These are phyloP conservation scores for Heliocidaris tuberculata DNA, from an alignment of 35 echinoderm and acorn worm species.

Conservation along the genomic window DNA sequence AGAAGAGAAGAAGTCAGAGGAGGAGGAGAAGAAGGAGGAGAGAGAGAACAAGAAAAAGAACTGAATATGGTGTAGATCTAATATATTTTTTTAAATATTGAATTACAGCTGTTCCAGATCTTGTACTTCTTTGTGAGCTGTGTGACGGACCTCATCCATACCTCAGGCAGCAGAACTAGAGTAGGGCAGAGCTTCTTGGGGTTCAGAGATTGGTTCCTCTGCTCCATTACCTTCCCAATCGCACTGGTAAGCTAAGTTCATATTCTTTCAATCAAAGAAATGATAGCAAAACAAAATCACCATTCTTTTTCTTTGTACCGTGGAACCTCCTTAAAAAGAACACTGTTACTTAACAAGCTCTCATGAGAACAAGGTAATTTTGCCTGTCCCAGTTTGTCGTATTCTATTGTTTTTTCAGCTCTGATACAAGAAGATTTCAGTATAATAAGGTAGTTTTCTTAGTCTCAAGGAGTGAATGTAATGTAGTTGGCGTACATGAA, in stretches of 20 bases:
- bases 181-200: slow-evolving; percentile 49
- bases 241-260: slow-evolving; percentile 64
- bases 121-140: slow-evolving; percentile 84
- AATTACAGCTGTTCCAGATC: slow-evolving; percentile 75
- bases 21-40: too few species aligned
- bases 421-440: too few species aligned
- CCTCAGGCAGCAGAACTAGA: slow-evolving; percentile 55
- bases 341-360: too few species aligned
- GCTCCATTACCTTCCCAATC: slow-evolving; percentile 79
- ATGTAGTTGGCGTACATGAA: too few species aligned
- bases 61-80: not conserved
- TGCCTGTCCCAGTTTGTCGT: too few species aligned
- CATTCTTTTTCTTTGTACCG: not conserved
- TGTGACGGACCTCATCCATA: slow-evolving; percentile 71
- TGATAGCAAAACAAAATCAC: not conserved
- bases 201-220: slow-evolving; percentile 84
- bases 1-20: too few species aligned
- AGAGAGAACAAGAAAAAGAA: not conserved
- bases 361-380: too few species aligned
- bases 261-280: not conserved
- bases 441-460: too few species aligned
- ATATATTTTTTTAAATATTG: slow-evolving; percentile 41
- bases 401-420: too few species aligned
- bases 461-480: too few species aligned
- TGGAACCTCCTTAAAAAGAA: too few species aligned